These are phyloP conservation scores for Clunio marinus DNA, from an alignment of 2,888 invertebrate species.

Conservation along the genomic window DNA sequence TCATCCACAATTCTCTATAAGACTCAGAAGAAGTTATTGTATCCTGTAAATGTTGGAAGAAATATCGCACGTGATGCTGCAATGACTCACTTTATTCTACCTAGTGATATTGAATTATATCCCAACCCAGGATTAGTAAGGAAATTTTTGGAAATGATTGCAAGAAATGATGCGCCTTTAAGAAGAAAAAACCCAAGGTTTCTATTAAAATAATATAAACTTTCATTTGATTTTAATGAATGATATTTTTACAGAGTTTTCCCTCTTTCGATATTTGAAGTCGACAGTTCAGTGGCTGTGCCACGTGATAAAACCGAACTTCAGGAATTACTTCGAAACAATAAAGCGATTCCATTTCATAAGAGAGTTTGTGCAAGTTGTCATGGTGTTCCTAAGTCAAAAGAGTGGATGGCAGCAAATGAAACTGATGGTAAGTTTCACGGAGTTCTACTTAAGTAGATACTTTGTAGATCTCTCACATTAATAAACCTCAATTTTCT, in stretches of 20 bases:
- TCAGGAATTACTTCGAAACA: constrained; percentile 67
- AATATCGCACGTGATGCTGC: constrained; percentile 84
- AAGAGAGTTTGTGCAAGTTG: constrained; percentile 84
- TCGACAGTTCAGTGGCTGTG: constrained; percentile 61
- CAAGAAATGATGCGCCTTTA: constrained; percentile 65
- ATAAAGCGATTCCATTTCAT: constrained; percentile 85
- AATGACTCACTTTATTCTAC: constrained; percentile 74
- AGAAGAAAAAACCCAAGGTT: constrained; percentile 55
- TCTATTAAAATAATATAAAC: constrained; percentile 9
- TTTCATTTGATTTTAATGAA: not conserved
- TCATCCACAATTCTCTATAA: constrained; percentile 68
- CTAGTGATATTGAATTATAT: constrained; percentile 87
- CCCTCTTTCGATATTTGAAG: constrained; percentile 85
- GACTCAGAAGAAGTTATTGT: constrained; percentile 72
- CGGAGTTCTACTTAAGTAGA: too few relatives aligned
- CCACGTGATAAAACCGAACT: constrained; percentile 70
- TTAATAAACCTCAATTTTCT: not conserved
- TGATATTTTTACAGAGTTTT: constrained; percentile 63
- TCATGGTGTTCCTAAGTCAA: constrained; percentile 80
- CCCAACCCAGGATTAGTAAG: constrained; percentile 77
- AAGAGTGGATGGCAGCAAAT: constrained; percentile 74
- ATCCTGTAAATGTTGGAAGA: constrained; percentile 86
- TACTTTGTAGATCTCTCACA: constrained; percentile 11
- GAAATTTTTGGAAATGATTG: constrained; percentile 80
- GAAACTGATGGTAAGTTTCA: constrained; percentile 64